Evolutionary conservation across 2,797 vertebrate species (phyloP).

Genomic region (Ceryle rudis): DNA sequence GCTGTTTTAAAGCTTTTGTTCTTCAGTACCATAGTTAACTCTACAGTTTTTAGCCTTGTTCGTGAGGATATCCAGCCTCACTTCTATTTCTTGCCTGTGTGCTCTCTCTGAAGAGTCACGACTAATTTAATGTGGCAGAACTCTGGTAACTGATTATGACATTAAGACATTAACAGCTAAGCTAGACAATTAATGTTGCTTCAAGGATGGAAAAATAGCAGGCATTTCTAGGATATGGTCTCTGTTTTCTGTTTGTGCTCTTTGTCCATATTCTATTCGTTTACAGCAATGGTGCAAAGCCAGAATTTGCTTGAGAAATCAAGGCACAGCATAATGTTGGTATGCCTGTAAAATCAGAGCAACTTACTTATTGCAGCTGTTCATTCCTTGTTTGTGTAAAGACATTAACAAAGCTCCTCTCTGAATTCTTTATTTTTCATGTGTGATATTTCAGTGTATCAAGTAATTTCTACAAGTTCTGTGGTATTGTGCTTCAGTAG

Average conservation of each 20-base stretch:
- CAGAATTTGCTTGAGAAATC: neutral
- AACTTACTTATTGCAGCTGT: neutral
- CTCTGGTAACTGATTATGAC: neutral
- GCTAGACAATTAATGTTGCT: neutral
- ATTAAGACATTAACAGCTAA: neutral
- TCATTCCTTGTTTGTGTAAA: neutral
- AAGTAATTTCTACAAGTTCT: neutral
- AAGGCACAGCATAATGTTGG: neutral
- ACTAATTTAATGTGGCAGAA: neutral
- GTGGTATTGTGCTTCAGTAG: neutral
- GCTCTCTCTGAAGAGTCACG: neutral
- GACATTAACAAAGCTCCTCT: neutral
- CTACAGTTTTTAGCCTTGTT: neutral
- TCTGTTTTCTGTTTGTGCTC: neutral
- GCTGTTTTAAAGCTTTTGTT: slow-evolving; percentile 7
- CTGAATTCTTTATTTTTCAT: neutral
- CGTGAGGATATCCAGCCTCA: neutral
- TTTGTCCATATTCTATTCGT: neutral
- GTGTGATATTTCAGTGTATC: neutral
- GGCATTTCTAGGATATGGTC: neutral
- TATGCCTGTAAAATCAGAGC: neutral
- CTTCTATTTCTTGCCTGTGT: neutral
- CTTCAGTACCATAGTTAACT: neutral
- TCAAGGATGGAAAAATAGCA: neutral
- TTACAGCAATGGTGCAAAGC: neutral